These are phyloP conservation scores for Chromoteleia sp. DNA, from an alignment of 2,888 invertebrate species.

Conservation along the genomic window DNA sequence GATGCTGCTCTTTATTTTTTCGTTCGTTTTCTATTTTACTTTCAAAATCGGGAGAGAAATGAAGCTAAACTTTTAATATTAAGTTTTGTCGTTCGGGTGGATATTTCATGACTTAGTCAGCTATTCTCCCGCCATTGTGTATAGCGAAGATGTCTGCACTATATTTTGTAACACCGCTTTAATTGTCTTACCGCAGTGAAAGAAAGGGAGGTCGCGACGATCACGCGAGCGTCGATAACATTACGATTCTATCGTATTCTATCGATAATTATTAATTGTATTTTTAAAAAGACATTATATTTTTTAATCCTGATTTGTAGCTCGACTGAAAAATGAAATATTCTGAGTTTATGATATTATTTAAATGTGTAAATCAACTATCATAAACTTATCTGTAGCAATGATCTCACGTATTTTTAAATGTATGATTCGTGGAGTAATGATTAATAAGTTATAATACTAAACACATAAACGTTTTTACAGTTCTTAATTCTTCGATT, in stretches of 20 bases:
- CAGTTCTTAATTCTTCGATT: too few relatives aligned
- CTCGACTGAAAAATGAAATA: too few relatives aligned
- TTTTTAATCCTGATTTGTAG: too few relatives aligned
- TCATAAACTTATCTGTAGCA: too few relatives aligned
- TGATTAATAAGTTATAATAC: too few relatives aligned
- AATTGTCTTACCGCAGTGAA: slow-evolving; percentile 75
- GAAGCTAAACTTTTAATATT: slow-evolving; percentile 8
- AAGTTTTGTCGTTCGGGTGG: slow-evolving; percentile 16
- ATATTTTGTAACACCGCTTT: slow-evolving; percentile 83
- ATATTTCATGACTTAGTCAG: slow-evolving; percentile 51
- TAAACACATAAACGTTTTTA: too few relatives aligned
- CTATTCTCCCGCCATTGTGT: slow-evolving; percentile 78
- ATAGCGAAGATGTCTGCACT: slow-evolving; percentile 81
- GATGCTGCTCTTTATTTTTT: slow-evolving; percentile 72
- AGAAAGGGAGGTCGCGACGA: slow-evolving; percentile 62
- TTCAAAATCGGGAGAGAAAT: slow-evolving; percentile 1
- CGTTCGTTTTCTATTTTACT: slow-evolving; percentile 6
- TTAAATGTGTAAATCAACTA: too few relatives aligned
- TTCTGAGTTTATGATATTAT: slow-evolving; percentile 34
- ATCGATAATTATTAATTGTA: slow-evolving; percentile 80
- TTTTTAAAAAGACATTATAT: slow-evolving; percentile 82
- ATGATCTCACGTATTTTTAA: too few relatives aligned
- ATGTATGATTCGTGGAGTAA: too few relatives aligned
- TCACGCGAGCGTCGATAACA: slow-evolving; percentile 75
- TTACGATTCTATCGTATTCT: slow-evolving; percentile 76